Evolutionary conservation across 2,888 invertebrate genomes (phyloP), one percentile per base, ranked within the genome.

Genomic region (Cheilosia vulpina): DNA sequence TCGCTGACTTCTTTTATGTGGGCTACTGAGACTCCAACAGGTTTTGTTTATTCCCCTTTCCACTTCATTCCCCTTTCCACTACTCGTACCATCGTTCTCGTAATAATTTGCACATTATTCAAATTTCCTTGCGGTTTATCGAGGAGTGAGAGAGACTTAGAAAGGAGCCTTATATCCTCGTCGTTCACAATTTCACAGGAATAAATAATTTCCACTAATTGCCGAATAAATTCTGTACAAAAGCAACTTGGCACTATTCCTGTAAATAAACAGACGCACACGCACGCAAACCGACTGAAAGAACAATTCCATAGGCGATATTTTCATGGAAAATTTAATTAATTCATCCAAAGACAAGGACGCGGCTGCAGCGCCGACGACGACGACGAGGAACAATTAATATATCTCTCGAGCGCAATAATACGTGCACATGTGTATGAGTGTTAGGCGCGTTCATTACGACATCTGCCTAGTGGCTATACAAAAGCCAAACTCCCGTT

Each of bases 151-250:
- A 9, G 0, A 9, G 9, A 2, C 31, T 7, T 31, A 9, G 9
- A 31, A 31, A 31, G 9, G 0, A 13, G 13, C 4, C 38, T 1
- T 4, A 53, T 53, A 58, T 73, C 53, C 65, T 65, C 66, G 7
- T 31, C 9, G 9, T 80, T 76, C 62, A 80, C 65, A 63, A 68
- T 47, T 58, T 47, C 69, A 53, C 60, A 80, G 71, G 65, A 65
- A 71, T 76, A 85, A 85, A 76, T 85, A 76, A 71, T 85, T 85
- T 85, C 50, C 65, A 76, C 84, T 85, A 85, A 85, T 80, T 85
- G 73, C 79, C 73, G 53, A 84, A 84, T 65, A 73, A 79, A 84
- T 73, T 79, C 52, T 69, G 38, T n/a, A 73, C 41, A 52, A 69
- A 79, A 57, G 50, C 50, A 21, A 62, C 60, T 76, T n/a, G 72